Percentiles rank a stretch among this genome's conserved stretches.
phyloP scores from a whole-genome alignment of 2,113 vertebrate species.

The Aix galericulata region DNA sequence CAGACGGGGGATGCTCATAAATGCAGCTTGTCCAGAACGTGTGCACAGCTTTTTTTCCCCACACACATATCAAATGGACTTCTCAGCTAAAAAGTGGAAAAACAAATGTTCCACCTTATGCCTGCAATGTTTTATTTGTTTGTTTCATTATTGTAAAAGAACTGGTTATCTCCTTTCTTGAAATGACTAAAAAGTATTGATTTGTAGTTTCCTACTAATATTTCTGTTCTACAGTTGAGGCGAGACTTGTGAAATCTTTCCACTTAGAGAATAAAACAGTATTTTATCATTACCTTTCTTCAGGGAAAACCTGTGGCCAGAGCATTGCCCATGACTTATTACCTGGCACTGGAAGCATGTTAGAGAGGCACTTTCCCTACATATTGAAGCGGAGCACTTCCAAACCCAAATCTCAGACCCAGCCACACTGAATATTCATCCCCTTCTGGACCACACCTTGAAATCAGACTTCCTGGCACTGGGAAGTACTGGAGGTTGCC shows the following conservation, averaged over 20 bases:
- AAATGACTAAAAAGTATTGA: not conserved
- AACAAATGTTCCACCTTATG: not conserved
- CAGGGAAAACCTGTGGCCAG: not conserved
- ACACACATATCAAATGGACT: not conserved
- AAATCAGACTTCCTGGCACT: not conserved
- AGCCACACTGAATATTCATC: fast-evolving
- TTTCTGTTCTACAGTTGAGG: not conserved
- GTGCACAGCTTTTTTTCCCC: not conserved
- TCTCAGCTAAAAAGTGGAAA: not conserved
- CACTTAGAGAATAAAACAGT: not conserved
- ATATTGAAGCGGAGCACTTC: not conserved
- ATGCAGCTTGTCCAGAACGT: not conserved
- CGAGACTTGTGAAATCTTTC: not conserved
- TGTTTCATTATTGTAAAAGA: not conserved
- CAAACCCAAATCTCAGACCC: not conserved
- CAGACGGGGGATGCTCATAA: conserved; percentile 2
- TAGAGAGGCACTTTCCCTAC: not conserved
- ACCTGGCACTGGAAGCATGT: not conserved
- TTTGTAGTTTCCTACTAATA: not conserved
- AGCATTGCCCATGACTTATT: not conserved
- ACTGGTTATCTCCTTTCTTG: not conserved
- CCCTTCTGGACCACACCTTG: fast-evolving
- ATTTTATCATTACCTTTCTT: not conserved
- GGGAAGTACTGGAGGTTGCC: not conserved
- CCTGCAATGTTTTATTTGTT: not conserved